Base-by-base conservation (phyloP, 1,140 invertebrate genomes). In the Lutraria rhynchaena region DNA sequence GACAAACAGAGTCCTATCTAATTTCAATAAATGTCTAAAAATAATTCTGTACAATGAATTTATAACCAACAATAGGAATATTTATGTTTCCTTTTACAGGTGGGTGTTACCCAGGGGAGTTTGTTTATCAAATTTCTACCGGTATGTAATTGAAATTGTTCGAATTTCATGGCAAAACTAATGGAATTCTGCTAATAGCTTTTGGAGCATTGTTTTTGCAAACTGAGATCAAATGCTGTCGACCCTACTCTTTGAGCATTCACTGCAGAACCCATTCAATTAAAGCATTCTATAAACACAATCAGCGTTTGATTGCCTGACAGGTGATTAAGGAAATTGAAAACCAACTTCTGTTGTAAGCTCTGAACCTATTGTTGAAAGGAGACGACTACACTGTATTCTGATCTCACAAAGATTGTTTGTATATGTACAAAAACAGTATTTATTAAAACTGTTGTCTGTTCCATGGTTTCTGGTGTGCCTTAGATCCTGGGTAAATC, bases 291-390 rank as follows among this genome's bases (percentile, higher is more conserved):
- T 75, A 60, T 75, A 75, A 75, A 75, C 73, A 75, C 73, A 61
- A 75, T 75, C 73, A 75, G 58, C 41, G 41, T 75, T 75, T 75
- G 57, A 75, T 75, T 75, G 57, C 73, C 41, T 75, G 73, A 75
- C 73, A 75, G 73, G 73, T 75, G 73, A 75, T 75, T 75, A 75
- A 55, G 73, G 73, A 75, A 75, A 75, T 75, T 57, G 73, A 75
- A 75, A 41, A 61, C 73, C 57, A 37, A 57, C 57, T 75, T 75
- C 73, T 75, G 73, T 75, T 75, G 73, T 75, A 35, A 44, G 73
- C 35, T 61, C 24, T 49, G n/a, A 46, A 58, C 53, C 73, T 75
- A 75, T 75, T 75, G 73, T 75, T 49, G 57, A 75, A 61, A 61
- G 49, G 33, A 75, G 58, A 75, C 61, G 61, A 58, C 35, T 57